Conservation (phyloP, 2,888 invertebrate species). For the Podotricha telesiphe region DNA sequence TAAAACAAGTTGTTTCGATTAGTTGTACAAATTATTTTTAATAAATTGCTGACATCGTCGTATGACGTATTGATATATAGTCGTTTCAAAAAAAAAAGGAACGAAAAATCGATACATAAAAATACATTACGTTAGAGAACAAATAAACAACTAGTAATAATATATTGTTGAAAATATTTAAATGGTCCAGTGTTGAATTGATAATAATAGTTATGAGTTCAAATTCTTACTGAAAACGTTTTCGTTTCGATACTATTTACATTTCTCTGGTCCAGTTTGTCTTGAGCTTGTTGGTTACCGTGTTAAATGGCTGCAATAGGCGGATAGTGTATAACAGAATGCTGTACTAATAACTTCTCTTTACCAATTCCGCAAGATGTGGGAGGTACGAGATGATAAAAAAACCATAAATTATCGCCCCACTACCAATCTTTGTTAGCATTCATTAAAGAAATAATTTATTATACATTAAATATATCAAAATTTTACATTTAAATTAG, state of each 20-base stretch:
- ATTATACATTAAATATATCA: constrained; percentile 32
- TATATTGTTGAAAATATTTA: neutral
- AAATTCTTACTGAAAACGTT: too few relatives aligned
- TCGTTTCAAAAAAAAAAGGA: neutral
- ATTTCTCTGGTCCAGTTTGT: neutral
- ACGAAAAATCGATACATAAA: neutral
- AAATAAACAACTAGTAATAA: constrained; percentile 17
- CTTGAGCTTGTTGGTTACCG: neutral
- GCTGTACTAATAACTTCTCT: neutral
- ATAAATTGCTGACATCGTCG: constrained; percentile 14
- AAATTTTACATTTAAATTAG: constrained; percentile 36
- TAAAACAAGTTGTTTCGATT: constrained; percentile 20
- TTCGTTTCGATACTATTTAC: too few relatives aligned
- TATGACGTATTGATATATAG: neutral
- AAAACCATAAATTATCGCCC: constrained; percentile 29
- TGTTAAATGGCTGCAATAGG: neutral
- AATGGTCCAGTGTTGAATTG: too few relatives aligned
- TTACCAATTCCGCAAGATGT: neutral
- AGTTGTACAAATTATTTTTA: constrained; percentile 18
- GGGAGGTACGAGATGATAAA: neutral
- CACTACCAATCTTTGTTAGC: constrained; percentile 24
- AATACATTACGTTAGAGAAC: constrained; percentile 1
- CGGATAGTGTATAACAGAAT: constrained; percentile 1
- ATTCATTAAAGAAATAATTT: constrained; percentile 32
- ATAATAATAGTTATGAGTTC: too few relatives aligned